phyloP scores from a whole-genome alignment of 64 coral and sea anemone species.

The Actinia tenebrosa region DNA sequence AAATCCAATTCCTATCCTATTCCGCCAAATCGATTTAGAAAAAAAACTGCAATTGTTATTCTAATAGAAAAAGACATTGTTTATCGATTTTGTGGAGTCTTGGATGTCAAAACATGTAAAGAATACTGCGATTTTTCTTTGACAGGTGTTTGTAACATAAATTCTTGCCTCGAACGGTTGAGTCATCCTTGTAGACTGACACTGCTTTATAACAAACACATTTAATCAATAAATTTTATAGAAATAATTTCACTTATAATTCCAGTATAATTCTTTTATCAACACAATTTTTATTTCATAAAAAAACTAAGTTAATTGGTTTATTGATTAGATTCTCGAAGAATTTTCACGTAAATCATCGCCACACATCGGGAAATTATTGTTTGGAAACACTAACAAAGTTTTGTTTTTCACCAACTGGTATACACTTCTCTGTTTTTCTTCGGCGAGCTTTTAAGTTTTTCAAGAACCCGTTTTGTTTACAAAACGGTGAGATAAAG shows the following conservation, averaged over 20 bases:
- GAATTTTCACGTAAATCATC: too few relatives aligned
- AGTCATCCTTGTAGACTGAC: neutral
- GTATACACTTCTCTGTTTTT: neutral
- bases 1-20: neutral
- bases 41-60: neutral
- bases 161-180: neutral
- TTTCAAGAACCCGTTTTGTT: slow-evolving; percentile 12
- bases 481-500: neutral
- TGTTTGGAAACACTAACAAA: neutral
- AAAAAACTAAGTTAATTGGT: too few relatives aligned
- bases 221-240: too few relatives aligned
- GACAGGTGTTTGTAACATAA: neutral
- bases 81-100: neutral
- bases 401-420: neutral
- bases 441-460: slow-evolving; percentile 17
- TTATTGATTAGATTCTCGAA: too few relatives aligned
- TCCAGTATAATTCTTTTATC: too few relatives aligned
- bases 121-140: neutral
- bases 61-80: neutral
- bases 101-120: neutral
- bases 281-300: too few relatives aligned
- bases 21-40: neutral
- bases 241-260: too few relatives aligned
- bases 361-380: neutral
- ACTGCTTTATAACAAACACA: too few relatives aligned